Base-by-base conservation (phyloP, 2,113 vertebrate genomes). In the Rhipidura dahli region DNA sequence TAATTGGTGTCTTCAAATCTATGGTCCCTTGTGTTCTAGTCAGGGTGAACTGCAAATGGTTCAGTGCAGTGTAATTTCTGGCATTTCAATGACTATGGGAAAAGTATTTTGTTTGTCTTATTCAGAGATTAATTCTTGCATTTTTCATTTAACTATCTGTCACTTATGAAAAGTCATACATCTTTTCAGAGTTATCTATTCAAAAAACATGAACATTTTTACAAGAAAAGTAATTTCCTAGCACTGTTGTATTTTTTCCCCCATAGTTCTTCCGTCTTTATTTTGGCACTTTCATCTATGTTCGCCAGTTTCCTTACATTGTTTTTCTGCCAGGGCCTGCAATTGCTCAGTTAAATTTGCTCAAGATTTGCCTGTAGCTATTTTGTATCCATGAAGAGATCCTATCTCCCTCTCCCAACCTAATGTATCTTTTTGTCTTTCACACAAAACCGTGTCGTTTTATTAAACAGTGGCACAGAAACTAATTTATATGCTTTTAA, bases 261-360 rank as follows among this genome's bases (percentile, higher is more conserved):
- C 30, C 39, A 19, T 86, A 82, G 59, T 92, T 94, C 49, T 95
- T 93, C 64, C 1, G 3, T 95, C 94, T 97, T 97, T 96, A 93
- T 93, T 97, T 97, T 97, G 96, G 87, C 93, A 93, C 70, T 89
- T 95, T 57, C 47, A 12, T 72, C 59, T 90, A 4, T 37, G 63
- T 91, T 87, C 83, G 73, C 90, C 45, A 44, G 83, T 96, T 97
- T 97, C 96, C 97, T 96, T 83, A 77, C 56, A 96, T 94, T 97
- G 94, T 97, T 89, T 88, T 88, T 70, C 63, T 87, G 84, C 92
- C 84, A 80, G 47, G 71, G 85, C 44, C 93, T 96, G 96, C 70
- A 95, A 4, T 94, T 92, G 50, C 81, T 92, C 94, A 81, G 17
- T 95, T 95, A 84, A 84, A 88, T 89, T 82, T 86, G 50, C 79